These are phyloP conservation scores for Sigmodon hispidus DNA, from an alignment of 2,113 vertebrate genomes.

Conservation along the genomic window DNA sequence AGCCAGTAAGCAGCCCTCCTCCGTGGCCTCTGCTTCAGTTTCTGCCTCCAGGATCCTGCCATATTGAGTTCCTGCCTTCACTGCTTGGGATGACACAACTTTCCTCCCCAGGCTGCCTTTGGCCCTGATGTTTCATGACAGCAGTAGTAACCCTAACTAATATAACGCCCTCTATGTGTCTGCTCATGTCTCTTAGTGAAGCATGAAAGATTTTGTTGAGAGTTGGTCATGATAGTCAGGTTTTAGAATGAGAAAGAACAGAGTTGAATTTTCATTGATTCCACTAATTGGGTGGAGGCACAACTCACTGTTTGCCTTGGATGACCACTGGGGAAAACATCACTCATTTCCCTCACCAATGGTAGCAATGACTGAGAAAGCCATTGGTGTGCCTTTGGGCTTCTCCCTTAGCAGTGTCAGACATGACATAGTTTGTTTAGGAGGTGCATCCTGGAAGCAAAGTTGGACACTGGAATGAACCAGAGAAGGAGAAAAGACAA, in stretches of 20 bases:
- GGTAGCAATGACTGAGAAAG: background rate
- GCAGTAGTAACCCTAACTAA: background rate
- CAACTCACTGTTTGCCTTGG: background rate
- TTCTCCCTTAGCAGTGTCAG: background rate
- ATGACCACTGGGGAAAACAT: background rate
- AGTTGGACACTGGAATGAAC: background rate
- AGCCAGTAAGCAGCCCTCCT: background rate
- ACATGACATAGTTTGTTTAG: background rate
- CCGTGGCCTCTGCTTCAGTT: background rate
- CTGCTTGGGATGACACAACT: background rate
- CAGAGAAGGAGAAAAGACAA: background rate
- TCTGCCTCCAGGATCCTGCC: background rate
- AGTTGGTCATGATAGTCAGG: background rate
- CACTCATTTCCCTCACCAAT: background rate
- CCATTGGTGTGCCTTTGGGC: background rate
- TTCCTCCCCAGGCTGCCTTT: background rate
- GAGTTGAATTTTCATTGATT: background rate
- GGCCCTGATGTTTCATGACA: background rate
- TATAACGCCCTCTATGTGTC: background rate
- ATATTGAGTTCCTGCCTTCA: background rate
- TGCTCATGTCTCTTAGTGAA: background rate
- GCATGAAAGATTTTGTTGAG: background rate
- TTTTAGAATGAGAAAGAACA: constrained; percentile 1
- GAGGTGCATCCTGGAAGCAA: background rate
- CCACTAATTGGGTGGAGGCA: background rate